Evolutionary conservation across 2,113 vertebrate species (phyloP).

Genomic region (Acrocephalus kingi): DNA sequence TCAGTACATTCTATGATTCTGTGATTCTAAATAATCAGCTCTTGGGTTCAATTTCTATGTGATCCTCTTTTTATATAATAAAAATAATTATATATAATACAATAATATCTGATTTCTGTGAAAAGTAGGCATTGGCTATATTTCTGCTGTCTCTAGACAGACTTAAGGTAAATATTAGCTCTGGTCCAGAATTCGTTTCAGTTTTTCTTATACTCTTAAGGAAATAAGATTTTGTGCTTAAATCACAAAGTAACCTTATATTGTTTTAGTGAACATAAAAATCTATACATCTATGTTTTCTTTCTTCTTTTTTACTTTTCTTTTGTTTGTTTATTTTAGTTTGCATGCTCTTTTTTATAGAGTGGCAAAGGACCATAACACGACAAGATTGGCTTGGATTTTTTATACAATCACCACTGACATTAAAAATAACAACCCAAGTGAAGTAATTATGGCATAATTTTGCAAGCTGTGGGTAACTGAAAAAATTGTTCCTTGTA

Average conservation of each 20-base stretch:
- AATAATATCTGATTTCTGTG: conserved; percentile 2
- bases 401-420: background rate
- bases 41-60: background rate
- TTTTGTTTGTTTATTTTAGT: background rate
- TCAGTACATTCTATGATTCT: background rate
- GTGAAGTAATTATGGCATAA: background rate
- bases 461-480: background rate
- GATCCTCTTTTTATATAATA: background rate
- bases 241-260: background rate
- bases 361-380: background rate
- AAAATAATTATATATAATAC: background rate
- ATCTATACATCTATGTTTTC: background rate
- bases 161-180: background rate
- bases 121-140: background rate
- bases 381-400: background rate
- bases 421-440: background rate
- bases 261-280: background rate
- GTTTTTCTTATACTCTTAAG: background rate
- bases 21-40: background rate
- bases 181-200: background rate
- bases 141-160: background rate
- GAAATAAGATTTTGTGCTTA: background rate
- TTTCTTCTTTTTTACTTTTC: background rate
- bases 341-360: background rate
- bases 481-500: background rate